Evolutionary conservation across 2,888 invertebrate genomes (phyloP).

Genomic region (Colletes collaris): DNA sequence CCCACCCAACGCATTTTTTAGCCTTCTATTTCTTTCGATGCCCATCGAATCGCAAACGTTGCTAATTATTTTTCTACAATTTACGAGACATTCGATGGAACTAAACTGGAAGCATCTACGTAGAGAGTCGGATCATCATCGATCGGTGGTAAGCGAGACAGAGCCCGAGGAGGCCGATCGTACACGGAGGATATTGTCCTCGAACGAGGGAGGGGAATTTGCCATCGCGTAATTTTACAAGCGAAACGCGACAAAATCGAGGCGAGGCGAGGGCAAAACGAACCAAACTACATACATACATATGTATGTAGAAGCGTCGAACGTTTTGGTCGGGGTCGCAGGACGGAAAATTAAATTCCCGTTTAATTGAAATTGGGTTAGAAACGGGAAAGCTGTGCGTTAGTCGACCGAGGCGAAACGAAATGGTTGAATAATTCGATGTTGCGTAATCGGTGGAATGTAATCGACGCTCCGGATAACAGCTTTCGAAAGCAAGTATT

Average conservation of each 20-base stretch:
- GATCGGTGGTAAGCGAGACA: too few species aligned
- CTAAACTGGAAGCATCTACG: not conserved
- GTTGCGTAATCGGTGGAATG: not conserved
- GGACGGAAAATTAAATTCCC: constrained; percentile 34
- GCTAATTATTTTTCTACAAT: too few species aligned
- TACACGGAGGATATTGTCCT: too few species aligned
- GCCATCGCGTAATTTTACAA: not conserved
- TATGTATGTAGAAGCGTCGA: not conserved
- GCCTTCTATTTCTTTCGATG: too few species aligned
- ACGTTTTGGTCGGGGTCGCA: not conserved
- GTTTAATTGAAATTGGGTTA: constrained; percentile 46
- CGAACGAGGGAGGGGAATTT: not conserved
- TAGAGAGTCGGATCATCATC: too few species aligned
- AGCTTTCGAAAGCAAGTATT: too few species aligned
- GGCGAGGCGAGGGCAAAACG: not conserved
- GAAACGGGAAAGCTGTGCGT: constrained; percentile 1
- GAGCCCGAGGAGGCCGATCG: too few species aligned
- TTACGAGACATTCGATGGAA: too few species aligned
- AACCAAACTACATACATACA: not conserved
- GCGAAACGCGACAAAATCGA: not conserved
- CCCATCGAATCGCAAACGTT: too few species aligned
- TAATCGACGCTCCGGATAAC: not conserved
- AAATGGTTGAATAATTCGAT: constrained; percentile 5
- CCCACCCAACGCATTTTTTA: too few species aligned
- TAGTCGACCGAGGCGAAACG: not conserved